Percentiles rank a stretch among this genome's conserved stretches.
phyloP scores from a whole-genome alignment of 2,888 invertebrate species.

The Holacanthella duospinosa region DNA sequence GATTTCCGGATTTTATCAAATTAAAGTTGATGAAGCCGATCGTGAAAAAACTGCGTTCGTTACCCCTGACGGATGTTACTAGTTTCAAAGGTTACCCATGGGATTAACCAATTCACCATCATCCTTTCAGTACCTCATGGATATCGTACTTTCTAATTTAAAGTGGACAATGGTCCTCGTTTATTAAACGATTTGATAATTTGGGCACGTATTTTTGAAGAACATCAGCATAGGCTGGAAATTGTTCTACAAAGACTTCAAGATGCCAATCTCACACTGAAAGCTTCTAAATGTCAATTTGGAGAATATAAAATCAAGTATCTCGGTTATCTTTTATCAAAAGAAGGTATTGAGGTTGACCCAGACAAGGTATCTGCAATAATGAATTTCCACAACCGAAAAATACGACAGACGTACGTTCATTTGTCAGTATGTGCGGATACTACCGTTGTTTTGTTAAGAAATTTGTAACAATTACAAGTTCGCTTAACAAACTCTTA shows the following conservation, averaged over 20 bases:
- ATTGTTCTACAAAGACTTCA: slow-evolving; percentile 8
- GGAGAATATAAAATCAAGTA: slow-evolving; percentile 11
- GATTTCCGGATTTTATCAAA: slow-evolving; percentile 5
- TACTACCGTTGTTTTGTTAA: neutral
- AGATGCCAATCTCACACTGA: slow-evolving; percentile 16
- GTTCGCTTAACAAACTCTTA: neutral
- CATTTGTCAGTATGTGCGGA: slow-evolving; percentile 12
- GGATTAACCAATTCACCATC: slow-evolving; percentile 3
- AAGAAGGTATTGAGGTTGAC: slow-evolving; percentile 13
- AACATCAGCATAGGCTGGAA: slow-evolving; percentile 14
- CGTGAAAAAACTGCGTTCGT: slow-evolving; percentile 10
- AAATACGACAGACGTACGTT: slow-evolving; percentile 15
- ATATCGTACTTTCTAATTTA: slow-evolving; percentile 4
- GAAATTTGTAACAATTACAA: neutral
- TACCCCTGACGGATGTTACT: slow-evolving; percentile 8
- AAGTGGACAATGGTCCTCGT: slow-evolving; percentile 11
- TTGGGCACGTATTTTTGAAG: slow-evolving; percentile 11
- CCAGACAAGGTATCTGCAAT: slow-evolving; percentile 15
- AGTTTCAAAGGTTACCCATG: neutral
- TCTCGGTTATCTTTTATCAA: slow-evolving; percentile 17
- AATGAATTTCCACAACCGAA: slow-evolving; percentile 11
- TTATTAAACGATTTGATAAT: slow-evolving; percentile 15
- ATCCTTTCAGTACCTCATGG: neutral
- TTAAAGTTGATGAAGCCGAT: neutral
- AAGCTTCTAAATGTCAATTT: slow-evolving; percentile 17